These are phyloP conservation scores for Cisticola juncidis DNA, from an alignment of 2,113 vertebrate genomes.

Conservation along the genomic window DNA sequence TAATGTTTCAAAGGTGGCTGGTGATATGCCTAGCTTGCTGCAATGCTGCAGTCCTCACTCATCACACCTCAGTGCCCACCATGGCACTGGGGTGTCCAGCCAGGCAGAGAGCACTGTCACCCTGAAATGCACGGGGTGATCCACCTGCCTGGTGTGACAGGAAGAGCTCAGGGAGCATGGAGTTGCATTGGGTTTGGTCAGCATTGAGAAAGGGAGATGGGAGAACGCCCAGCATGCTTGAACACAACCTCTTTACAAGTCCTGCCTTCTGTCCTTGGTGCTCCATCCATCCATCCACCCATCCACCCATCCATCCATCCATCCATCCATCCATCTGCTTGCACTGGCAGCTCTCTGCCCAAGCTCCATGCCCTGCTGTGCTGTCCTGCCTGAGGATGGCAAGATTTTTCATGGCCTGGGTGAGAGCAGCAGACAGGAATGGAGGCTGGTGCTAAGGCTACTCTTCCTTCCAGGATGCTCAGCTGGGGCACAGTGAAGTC, in stretches of 20 bases:
- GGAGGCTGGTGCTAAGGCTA: accelerated
- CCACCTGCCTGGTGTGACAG: not conserved
- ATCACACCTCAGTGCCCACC: not conserved
- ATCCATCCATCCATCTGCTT: accelerated
- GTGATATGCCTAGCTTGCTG: not conserved
- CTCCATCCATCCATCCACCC: accelerated
- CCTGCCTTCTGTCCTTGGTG: not conserved
- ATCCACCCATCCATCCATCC: not conserved
- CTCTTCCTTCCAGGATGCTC: not conserved
- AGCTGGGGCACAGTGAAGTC: not conserved
- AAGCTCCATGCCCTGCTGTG: accelerated
- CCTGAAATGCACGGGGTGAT: accelerated
- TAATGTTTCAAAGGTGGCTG: conserved; percentile 55
- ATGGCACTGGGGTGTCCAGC: not conserved
- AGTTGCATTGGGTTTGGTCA: not conserved
- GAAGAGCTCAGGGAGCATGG: accelerated
- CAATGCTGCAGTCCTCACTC: not conserved
- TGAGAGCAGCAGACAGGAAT: not conserved
- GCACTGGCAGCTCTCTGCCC: not conserved
- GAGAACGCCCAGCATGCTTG: accelerated
- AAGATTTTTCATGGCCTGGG: not conserved
- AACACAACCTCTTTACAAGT: not conserved
- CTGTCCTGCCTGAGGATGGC: not conserved
- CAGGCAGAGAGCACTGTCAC: not conserved
- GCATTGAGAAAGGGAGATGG: not conserved